phyloP scores from a whole-genome alignment of 2,888 invertebrate species.

The Zygogramma bicolorata region DNA sequence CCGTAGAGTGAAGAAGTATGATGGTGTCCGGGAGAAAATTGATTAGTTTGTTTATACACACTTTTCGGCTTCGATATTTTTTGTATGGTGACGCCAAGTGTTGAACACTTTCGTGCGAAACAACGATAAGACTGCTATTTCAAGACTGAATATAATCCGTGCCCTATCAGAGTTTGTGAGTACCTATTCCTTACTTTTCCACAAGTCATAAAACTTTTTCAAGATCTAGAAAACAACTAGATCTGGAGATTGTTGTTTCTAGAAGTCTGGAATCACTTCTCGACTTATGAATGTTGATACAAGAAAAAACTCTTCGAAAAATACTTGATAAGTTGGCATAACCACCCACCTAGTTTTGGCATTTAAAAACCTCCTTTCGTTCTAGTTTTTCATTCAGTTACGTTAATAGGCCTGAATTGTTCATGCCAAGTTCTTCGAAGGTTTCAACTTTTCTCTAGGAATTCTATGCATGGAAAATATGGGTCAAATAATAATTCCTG shows the following conservation, averaged over 20 bases:
- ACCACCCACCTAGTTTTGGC: no score
- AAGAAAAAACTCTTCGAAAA: no score
- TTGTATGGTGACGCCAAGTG: neutral
- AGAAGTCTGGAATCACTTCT: neutral
- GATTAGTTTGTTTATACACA: slow-evolving; percentile 40
- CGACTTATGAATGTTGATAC: neutral
- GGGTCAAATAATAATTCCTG: slow-evolving; percentile 45
- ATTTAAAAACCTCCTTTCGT: no score
- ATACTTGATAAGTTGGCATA: no score
- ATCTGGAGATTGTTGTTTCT: neutral
- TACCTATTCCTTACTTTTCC: neutral
- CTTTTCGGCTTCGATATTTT: neutral
- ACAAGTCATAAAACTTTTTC: neutral
- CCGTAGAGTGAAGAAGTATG: slow-evolving; percentile 6
- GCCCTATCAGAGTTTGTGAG: neutral
- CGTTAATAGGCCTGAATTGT: no score
- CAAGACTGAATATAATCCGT: slow-evolving; percentile 37
- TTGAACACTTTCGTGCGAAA: slow-evolving; percentile 7
- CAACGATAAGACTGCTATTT: slow-evolving; percentile 39
- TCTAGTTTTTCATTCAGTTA: no score
- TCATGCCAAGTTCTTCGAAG: no score
- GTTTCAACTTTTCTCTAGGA: no score
- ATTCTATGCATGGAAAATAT: slow-evolving; percentile 39
- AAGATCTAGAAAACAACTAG: neutral
- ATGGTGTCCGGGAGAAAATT: slow-evolving; percentile 39